Conservation (phyloP, 2,113 vertebrate species). For the Nothocercus nigrocapillus region DNA sequence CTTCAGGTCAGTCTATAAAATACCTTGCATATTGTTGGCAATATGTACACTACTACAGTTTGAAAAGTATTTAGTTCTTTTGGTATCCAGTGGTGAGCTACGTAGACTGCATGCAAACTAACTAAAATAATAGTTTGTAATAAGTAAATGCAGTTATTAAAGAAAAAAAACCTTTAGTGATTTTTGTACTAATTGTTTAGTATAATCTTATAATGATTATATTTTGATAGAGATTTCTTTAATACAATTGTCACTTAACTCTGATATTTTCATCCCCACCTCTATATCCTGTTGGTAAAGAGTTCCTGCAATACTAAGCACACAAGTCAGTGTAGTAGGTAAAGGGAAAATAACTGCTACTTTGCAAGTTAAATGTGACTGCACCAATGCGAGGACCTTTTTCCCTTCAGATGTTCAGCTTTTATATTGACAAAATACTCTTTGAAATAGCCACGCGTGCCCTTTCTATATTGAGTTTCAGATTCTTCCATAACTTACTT, state of each 20-base stretch:
- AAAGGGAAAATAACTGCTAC: neutral
- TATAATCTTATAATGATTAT: neutral
- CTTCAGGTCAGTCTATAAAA: neutral
- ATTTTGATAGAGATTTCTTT: neutral
- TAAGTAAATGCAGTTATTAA: neutral
- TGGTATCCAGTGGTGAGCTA: neutral
- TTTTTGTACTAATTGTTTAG: neutral
- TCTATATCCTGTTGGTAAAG: neutral
- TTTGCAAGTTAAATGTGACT: neutral
- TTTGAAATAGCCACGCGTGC: neutral
- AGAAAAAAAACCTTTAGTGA: neutral
- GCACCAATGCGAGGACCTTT: neutral
- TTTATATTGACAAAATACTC: neutral
- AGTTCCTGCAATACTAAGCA: neutral
- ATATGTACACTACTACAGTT: neutral
- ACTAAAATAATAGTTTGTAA: neutral
- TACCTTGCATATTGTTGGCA: neutral
- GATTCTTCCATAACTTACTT: neutral
- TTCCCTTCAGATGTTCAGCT: neutral
- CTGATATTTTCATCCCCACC: neutral
- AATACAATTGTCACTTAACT: neutral
- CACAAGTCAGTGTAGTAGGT: neutral
- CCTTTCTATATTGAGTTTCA: neutral
- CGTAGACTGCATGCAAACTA: neutral
- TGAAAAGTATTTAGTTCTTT: neutral